A percentile compares a stretch with the other conserved stretches of the same genome.
Conservation (phyloP, 2,113 vertebrate genomes). For the Dendrocopos noguchii region DNA sequence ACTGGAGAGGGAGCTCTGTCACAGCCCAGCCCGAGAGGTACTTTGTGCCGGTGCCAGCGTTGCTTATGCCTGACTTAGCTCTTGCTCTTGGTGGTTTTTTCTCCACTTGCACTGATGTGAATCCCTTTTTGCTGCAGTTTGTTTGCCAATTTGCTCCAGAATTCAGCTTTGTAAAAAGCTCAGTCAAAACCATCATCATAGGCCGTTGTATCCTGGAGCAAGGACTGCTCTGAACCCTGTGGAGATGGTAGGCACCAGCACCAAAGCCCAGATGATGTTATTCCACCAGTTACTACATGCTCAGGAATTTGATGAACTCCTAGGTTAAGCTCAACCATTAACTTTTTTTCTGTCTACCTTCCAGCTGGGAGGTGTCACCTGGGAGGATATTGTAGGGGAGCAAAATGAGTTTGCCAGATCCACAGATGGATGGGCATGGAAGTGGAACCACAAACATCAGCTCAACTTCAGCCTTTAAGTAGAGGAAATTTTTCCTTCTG, state of each 20-base stretch:
- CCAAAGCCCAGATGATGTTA: not conserved
- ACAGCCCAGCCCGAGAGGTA: not conserved
- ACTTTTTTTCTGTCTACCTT: not conserved
- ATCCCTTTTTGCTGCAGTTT: not conserved
- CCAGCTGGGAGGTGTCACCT: not conserved
- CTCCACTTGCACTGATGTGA: not conserved
- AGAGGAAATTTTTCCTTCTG: not conserved
- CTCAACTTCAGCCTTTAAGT: not conserved
- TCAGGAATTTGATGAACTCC: not conserved
- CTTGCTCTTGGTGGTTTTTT: not conserved
- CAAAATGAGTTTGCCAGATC: conserved; percentile 13
- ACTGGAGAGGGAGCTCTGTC: not conserved
- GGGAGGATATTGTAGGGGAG: not conserved
- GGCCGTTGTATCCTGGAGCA: not conserved
- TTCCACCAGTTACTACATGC: not conserved
- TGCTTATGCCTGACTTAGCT: not conserved
- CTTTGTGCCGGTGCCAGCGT: fast-evolving
- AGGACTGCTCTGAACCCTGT: not conserved
- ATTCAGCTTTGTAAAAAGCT: not conserved
- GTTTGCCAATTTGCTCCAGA: not conserved
- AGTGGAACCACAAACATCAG: conserved; percentile 9
- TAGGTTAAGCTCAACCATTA: not conserved
- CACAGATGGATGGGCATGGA: fast-evolving
- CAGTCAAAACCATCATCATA: not conserved
- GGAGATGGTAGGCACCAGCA: not conserved